phyloP scores from a whole-genome alignment of 1,140 invertebrate species.

The Neelides sp. region DNA sequence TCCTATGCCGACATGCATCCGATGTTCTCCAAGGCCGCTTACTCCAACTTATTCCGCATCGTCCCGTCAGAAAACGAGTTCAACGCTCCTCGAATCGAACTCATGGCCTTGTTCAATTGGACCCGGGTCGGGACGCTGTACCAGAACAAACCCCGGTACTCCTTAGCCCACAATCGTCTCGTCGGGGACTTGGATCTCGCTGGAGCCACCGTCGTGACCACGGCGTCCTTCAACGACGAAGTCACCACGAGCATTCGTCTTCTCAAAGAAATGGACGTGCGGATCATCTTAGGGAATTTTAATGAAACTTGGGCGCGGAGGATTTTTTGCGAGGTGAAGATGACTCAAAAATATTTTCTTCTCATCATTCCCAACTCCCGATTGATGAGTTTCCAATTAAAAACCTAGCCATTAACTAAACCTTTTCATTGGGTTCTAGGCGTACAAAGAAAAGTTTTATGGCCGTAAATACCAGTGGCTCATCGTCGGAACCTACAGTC shows the following conservation, averaged over 20 bases:
- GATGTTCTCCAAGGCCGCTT: constrained; percentile 87
- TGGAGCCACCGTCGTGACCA: constrained; percentile 70
- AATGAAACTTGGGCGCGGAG: constrained; percentile 83
- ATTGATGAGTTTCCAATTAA: neutral
- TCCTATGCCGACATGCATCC: constrained; percentile 98
- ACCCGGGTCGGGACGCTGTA: constrained; percentile 92
- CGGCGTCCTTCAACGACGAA: constrained; percentile 88
- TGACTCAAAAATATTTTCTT: constrained; percentile 4
- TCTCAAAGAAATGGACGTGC: constrained; percentile 80
- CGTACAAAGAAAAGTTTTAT: constrained; percentile 51
- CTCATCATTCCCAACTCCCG: neutral
- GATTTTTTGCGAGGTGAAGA: constrained; percentile 78
- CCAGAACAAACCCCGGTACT: constrained; percentile 88
- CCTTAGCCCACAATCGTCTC: constrained; percentile 77
- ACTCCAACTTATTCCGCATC: constrained; percentile 91
- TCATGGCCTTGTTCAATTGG: constrained; percentile 90
- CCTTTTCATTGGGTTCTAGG: constrained; percentile 37
- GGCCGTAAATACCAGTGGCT: constrained; percentile 94
- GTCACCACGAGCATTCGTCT: constrained; percentile 66
- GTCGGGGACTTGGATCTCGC: constrained; percentile 73
- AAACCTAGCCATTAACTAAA: neutral
- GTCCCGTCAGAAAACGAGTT: constrained; percentile 92
- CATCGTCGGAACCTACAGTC: constrained; percentile 75
- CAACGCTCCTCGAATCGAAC: constrained; percentile 75
- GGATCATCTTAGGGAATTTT: constrained; percentile 94